A percentile compares a stretch with the other conserved stretches of the same genome.
These are phyloP conservation scores for Charanyca ferruginea DNA, from an alignment of 2,888 invertebrate species.

Conservation along the genomic window DNA sequence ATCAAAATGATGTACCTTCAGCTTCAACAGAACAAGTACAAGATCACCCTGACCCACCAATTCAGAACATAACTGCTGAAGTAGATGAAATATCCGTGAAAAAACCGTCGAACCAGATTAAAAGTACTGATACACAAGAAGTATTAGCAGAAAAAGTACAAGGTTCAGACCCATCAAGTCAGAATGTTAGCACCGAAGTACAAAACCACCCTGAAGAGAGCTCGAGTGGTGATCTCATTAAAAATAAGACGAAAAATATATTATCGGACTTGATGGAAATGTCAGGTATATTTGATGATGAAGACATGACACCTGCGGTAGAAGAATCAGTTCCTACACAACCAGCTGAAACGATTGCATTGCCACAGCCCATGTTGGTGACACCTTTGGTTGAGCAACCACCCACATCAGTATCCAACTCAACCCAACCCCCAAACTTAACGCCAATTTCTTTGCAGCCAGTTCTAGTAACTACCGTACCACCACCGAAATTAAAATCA, in stretches of 20 bases:
- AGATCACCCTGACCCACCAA: background rate
- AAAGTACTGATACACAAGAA: slow-evolving; percentile 9
- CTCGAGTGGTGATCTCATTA: slow-evolving; percentile 6
- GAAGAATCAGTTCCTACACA: slow-evolving; percentile 2
- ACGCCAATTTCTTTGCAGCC: background rate
- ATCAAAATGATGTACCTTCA: background rate
- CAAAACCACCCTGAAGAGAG: slow-evolving; percentile 7
- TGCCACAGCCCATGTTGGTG: background rate
- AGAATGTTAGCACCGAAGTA: background rate
- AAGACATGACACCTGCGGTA: slow-evolving; percentile 70
- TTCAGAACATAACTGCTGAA: background rate
- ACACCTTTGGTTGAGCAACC: background rate
- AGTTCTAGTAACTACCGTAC: background rate
- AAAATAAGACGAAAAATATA: slow-evolving; percentile 75
- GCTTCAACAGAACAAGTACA: slow-evolving; percentile 10
- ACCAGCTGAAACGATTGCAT: background rate
- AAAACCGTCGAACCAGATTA: background rate
- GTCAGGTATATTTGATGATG: slow-evolving; percentile 84
- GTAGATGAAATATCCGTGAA: background rate
- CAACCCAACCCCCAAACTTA: no score
- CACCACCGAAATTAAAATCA: slow-evolving; percentile 18
- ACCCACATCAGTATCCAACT: background rate
- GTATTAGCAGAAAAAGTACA: background rate
- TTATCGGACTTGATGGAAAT: slow-evolving; percentile 88
- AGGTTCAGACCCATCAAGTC: background rate